Conservation (phyloP, 92 coral and sea anemone genomes). For the Zoanthus sansibaricus region DNA sequence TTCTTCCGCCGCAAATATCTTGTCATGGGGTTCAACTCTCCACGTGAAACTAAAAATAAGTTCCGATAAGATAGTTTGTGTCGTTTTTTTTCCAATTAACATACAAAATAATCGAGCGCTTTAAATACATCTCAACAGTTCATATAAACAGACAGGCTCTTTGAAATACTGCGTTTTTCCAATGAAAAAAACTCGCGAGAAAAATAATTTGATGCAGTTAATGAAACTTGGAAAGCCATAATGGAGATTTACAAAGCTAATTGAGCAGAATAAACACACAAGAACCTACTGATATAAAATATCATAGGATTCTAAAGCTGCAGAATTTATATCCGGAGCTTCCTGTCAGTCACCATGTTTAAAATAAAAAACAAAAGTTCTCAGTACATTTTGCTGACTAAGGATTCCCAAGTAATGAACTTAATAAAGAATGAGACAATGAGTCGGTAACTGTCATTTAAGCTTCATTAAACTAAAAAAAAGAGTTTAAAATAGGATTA, state of each 20-base stretch:
- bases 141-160: not conserved
- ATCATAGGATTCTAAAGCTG: constrained; percentile 2
- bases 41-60: not conserved
- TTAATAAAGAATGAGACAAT: not conserved
- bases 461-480: constrained; percentile 15
- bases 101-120: not conserved
- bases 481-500: constrained; percentile 11
- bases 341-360: not conserved
- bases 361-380: not conserved
- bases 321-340: not conserved
- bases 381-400: not conserved
- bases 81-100: not conserved
- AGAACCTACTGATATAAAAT: constrained; percentile 12
- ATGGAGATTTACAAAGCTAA: constrained; percentile 35
- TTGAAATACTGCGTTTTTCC: not conserved
- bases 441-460: not conserved
- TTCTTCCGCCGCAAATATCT: no score
- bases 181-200: not conserved
- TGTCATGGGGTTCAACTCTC: not conserved
- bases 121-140: not conserved
- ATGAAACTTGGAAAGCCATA: constrained; percentile 15
- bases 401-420: constrained; percentile 11
- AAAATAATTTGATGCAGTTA: constrained; percentile 11
- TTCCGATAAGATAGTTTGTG: not conserved
- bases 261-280: constrained; percentile 26